Base-by-base conservation (phyloP, 2,113 vertebrate species). In the Nycticorax nycticorax region DNA sequence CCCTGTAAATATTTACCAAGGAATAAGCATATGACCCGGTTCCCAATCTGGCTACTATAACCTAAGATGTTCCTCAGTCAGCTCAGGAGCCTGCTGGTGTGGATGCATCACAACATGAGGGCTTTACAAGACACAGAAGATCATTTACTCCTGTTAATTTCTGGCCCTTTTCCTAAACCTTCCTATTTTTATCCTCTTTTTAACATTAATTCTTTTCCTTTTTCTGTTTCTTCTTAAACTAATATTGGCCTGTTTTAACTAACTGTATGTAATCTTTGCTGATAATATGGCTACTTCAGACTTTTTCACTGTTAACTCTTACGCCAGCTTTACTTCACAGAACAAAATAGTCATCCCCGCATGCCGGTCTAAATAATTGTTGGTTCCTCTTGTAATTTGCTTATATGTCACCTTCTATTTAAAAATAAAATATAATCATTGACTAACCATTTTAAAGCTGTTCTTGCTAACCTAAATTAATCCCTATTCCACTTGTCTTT, bases 401-500 rank as follows among this genome's bases (percentile, higher is more conserved):
- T 88, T 94, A 30, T 87, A 60, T 74, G 75, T 69, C 93, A 92
- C 33, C 63, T 90, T 90, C 89, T 88, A 67, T 92, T 95, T 96
- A 95, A 94, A 95, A 94, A 77, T 93, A 92, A 97, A 96, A 85
- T 90, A 94, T 64, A 96, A 72, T 89, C 82, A 96, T 77, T 89
- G 92, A 94, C 92, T 96, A 96, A 93, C 85, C 79, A 90, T 81
- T 95, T 92, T 56, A 94, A 96, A 97, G 52, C 88, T 75, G 79
- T 88, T 94, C 76, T 88, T 75, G 56, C 85, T 81, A 94, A 84
- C 90, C 37, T 83, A 93, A 93, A 96, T 96, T 86, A 97, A 93
- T 94, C 90, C 79, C 79, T n/a, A 8, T 92, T 90, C 85, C 60
- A 92, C 93, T 97, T 86, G 85, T 91, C 88, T 91, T 90, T 92